These are phyloP conservation scores for Bufotes viridis DNA, from an alignment of 2,797 vertebrate species.

Conservation along the genomic window DNA sequence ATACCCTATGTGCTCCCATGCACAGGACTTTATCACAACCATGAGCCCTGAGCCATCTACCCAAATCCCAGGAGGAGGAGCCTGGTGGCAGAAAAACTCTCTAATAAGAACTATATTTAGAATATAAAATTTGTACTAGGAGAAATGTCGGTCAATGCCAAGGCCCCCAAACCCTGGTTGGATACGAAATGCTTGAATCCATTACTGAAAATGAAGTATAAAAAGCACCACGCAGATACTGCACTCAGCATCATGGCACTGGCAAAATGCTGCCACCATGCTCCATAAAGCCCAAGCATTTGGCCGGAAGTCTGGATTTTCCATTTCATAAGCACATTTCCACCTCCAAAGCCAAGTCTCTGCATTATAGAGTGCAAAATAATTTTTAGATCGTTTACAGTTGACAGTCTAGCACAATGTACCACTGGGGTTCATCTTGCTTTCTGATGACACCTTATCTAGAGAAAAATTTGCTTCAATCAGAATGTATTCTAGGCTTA, in stretches of 20 bases:
- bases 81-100: not conserved
- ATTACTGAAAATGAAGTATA: no score
- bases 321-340: not conserved
- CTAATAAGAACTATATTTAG: not conserved
- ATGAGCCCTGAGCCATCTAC: no score
- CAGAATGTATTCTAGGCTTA: no score
- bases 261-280: not conserved
- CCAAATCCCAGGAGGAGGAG: not conserved
- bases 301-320: not conserved
- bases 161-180: not conserved
- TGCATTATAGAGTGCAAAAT: not conserved
- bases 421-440: not conserved
- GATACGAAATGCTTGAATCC: not conserved
- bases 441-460: not conserved
- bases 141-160: not conserved
- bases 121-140: not conserved
- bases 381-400: not conserved
- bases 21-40: no score
- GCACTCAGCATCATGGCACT: not conserved
- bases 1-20: no score
- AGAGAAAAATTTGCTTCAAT: no score
- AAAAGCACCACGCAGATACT: not conserved
- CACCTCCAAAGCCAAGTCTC: not conserved
- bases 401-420: not conserved
- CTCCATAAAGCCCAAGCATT: not conserved